Conservation (phyloP, 2,113 vertebrate species). For the Ammodramus savannarum region DNA sequence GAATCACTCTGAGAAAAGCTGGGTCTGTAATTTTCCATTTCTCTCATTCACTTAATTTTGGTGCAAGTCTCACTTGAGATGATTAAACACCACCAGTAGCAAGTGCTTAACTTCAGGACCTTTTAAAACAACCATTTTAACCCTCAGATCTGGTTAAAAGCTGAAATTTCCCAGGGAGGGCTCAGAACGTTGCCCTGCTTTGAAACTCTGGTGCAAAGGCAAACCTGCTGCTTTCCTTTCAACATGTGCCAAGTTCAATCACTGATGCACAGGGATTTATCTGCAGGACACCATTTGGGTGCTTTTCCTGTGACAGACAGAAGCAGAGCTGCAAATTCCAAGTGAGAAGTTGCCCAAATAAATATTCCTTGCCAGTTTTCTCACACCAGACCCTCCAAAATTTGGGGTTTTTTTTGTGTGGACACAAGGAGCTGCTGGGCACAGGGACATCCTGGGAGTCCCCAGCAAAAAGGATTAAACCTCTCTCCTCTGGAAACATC, state of each 20-base stretch:
- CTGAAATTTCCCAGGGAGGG: neutral
- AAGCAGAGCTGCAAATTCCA: neutral
- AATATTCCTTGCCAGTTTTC: neutral
- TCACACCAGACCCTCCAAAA: neutral
- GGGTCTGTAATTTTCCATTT: neutral
- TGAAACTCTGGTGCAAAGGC: neutral
- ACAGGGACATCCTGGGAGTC: neutral
- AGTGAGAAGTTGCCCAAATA: neutral
- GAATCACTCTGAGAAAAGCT: neutral
- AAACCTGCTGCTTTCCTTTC: neutral
- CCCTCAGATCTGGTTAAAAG: neutral
- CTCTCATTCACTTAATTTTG: constrained; percentile 27
- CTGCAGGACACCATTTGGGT: neutral
- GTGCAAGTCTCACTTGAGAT: neutral
- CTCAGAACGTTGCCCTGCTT: neutral
- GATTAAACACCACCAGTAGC: neutral
- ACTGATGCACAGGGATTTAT: neutral
- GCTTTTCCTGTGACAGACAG: neutral
- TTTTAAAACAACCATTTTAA: neutral
- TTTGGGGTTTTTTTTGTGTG: neutral
- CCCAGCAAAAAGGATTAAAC: neutral
- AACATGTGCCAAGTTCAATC: neutral
- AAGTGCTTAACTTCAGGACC: constrained; percentile 9
- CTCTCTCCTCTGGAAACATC: neutral
- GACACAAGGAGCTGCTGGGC: neutral